Conservation (phyloP, 2,797 vertebrate species). For the Platyrinchus mystaceus region DNA sequence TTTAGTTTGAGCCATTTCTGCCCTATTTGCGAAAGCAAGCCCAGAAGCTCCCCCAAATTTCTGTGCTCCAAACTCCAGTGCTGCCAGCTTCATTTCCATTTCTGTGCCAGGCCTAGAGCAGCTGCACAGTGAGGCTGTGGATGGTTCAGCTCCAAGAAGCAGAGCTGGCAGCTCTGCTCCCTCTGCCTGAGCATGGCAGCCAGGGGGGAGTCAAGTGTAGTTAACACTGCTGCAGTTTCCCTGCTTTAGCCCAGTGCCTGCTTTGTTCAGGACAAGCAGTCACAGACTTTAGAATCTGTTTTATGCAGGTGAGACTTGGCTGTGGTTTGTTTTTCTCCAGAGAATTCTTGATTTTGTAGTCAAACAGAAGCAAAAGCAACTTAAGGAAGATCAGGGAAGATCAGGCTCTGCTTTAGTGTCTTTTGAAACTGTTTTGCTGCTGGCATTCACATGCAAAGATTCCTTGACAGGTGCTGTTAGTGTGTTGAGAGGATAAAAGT, state of each 20-base stretch:
- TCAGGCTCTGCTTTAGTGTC: background rate
- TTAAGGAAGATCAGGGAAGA: background rate
- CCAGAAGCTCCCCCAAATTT: fast-evolving
- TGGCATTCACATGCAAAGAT: background rate
- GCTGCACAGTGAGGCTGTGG: background rate
- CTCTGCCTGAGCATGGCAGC: background rate
- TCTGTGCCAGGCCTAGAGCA: background rate
- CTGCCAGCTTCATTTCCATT: background rate
- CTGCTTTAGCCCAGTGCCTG: background rate
- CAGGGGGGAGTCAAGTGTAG: background rate
- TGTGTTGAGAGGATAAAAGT: background rate
- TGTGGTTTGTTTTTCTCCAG: background rate
- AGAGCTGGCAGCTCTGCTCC: background rate
- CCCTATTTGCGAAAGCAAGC: background rate
- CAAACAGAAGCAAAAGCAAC: background rate
- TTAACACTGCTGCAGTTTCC: background rate
- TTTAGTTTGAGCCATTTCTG: background rate
- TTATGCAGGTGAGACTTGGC: background rate
- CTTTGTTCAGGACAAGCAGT: background rate
- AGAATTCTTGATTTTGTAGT: background rate
- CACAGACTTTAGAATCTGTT: background rate
- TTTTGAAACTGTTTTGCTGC: background rate
- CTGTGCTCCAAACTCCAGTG: background rate
- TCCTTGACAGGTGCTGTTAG: background rate
- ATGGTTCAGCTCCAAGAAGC: background rate